phyloP scores from a whole-genome alignment of 2,113 vertebrate genomes.

The Seriola dumerili region DNA sequence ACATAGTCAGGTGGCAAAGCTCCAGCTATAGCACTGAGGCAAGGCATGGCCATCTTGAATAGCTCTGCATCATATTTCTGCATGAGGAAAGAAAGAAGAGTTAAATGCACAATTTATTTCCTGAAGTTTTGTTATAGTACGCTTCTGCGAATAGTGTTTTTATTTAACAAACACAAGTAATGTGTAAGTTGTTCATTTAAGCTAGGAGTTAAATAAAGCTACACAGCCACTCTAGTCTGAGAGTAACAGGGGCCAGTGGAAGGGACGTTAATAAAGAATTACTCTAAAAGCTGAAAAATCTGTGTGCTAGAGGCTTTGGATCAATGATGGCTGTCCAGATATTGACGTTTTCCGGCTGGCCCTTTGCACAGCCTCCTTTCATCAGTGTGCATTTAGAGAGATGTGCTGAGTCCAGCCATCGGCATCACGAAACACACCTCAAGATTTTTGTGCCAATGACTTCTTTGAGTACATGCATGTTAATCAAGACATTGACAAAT shows the following conservation, averaged over 20 bases:
- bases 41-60: slow-evolving; percentile 98
- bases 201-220: slow-evolving; percentile 44
- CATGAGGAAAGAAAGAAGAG: slow-evolving; percentile 55
- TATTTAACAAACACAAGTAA: slow-evolving; percentile 17
- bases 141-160: background rate
- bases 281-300: slow-evolving; percentile 56
- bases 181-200: slow-evolving; percentile 26
- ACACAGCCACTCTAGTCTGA: slow-evolving; percentile 71
- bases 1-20: slow-evolving; percentile 96
- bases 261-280: slow-evolving; percentile 57
- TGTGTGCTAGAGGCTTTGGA: slow-evolving; percentile 43
- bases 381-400: slow-evolving; percentile 60
- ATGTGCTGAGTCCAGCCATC: slow-evolving; percentile 63
- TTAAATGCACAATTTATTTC: background rate
- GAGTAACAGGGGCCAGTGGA: slow-evolving; percentile 60
- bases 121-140: background rate
- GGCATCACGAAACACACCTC: slow-evolving; percentile 39
- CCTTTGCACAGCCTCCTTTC: slow-evolving; percentile 54
- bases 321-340: slow-evolving; percentile 65
- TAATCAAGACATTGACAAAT: slow-evolving; percentile 35
- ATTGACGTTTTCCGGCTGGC: slow-evolving; percentile 67
- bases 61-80: slow-evolving; percentile 97
- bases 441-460: slow-evolving; percentile 24
- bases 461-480: slow-evolving; percentile 10
- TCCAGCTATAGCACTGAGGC: slow-evolving; percentile 96